Base-by-base conservation (phyloP, 2,888 invertebrate genomes). In the Zygothrica quintamaculata region DNA sequence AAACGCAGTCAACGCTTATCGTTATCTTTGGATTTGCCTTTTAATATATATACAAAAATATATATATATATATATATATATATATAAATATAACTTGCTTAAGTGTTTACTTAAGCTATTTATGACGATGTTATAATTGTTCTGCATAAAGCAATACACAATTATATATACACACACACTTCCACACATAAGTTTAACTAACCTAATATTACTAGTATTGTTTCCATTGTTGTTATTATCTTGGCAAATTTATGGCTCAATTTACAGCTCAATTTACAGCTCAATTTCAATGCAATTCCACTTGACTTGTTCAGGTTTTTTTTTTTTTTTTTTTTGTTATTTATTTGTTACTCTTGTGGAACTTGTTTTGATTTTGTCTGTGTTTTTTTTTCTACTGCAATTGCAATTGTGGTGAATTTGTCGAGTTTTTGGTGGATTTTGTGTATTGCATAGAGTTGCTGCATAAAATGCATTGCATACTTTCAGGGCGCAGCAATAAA, bases 401-500 rank as follows among this genome's bases (percentile, higher is more conserved):
- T 9, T 29, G 29, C 8, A 36, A 11, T 7, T 7, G 7, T 29
- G 56, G 56, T 29, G 26, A 29, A 43, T 33, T 52, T 13, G n/a
- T n/a, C n/a, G n/a, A n/a, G n/a, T n/a, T n/a, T n/a, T n/a, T n/a
- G n/a, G n/a, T n/a, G n/a, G n/a, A n/a, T n/a, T n/a, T n/a, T n/a
- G n/a, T n/a, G n/a, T 5, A 13, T 31, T 11, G 36, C 36, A 25
- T 40, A 33, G 9, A n/a, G 1, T 8, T 1, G n/a, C n/a, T 3
- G 1, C 3, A 1, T 1, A 18, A 33, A 42, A 42, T 42, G 0
- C 7, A 39, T 57, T 33, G 80, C 74, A 52, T 80, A 65, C 31
- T 12, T 59, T 40, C 18, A n/a, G 40, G 71, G 36, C 11, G 66
- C 15, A 5, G 0, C 5, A 0, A 0, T 0, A 22, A 56, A 40